Conservation (phyloP, 35 echinoderm and acorn worm genomes). For the Apostichopus japonicus region DNA sequence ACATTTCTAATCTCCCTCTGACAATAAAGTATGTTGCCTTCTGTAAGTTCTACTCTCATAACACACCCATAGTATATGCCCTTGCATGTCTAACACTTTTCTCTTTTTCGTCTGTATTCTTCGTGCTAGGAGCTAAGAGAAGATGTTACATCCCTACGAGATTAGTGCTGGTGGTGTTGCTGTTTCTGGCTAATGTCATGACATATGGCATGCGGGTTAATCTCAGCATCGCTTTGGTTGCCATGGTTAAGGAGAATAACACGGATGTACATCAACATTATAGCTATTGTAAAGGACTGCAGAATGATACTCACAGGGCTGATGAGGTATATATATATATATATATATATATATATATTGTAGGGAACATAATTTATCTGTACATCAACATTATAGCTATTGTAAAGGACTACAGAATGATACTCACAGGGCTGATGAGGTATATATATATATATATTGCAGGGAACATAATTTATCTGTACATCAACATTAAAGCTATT, state of each 20-base stretch:
- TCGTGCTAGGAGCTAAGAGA: not conserved
- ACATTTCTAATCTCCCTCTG: no score
- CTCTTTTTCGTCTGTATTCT: no score
- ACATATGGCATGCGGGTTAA: constrained; percentile 44
- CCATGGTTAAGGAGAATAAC: constrained; percentile 40
- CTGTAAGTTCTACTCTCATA: no score
- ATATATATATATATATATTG: not conserved
- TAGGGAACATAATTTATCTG: not conserved
- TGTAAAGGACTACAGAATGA: constrained; percentile 15
- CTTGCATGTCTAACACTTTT: no score
- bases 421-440: not conserved
- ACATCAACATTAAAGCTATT: constrained; percentile 21
- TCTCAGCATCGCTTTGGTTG: constrained; percentile 24
- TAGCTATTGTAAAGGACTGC: constrained; percentile 31
- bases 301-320: constrained; percentile 8
- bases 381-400: constrained; percentile 12
- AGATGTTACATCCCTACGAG: constrained; percentile 13
- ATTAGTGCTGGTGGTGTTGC: not conserved
- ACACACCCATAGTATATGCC: no score
- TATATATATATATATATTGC: not conserved
- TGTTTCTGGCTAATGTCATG: not conserved
- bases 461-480: not conserved
- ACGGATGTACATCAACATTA: constrained; percentile 6
- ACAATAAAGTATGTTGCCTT: no score
- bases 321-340: not conserved